Evolutionary conservation across 1,140 invertebrate genomes (phyloP).

Genomic region (Aethina tumida): DNA sequence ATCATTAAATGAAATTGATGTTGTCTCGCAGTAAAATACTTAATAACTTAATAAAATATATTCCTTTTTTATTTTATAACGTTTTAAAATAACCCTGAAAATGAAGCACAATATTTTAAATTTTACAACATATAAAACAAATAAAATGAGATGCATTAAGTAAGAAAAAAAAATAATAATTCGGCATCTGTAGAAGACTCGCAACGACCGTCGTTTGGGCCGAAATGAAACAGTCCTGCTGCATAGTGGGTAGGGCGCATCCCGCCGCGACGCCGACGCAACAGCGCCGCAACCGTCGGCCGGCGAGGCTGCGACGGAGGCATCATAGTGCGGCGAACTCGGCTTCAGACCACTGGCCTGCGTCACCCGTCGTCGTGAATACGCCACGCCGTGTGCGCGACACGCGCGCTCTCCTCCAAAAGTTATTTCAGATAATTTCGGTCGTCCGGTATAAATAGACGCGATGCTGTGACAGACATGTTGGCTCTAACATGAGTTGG

Average conservation of each 20-base stretch:
- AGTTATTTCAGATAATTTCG: conserved; percentile 4
- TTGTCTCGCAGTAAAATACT: too few species aligned
- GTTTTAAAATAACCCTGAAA: too few species aligned
- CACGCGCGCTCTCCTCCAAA: conserved; percentile 3
- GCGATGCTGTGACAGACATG: conserved; percentile 6
- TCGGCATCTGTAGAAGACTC: too few species aligned
- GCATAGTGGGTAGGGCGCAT: conserved; percentile 32
- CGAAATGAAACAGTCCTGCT: too few species aligned
- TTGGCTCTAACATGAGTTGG: conserved; percentile 24
- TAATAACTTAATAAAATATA: too few species aligned
- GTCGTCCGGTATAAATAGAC: conserved; percentile 11
- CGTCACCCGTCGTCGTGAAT: conserved; percentile 2
- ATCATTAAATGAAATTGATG: too few species aligned
- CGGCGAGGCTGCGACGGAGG: conserved; percentile 34
- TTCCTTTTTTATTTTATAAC: too few species aligned
- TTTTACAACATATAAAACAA: too few species aligned
- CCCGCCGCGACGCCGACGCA: conserved; percentile 35
- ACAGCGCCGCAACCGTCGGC: conserved; percentile 33
- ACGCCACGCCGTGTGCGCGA: conserved; percentile 3
- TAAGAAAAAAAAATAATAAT: too few species aligned
- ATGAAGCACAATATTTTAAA: too few species aligned
- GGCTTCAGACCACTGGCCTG: conserved; percentile 20
- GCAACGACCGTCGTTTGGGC: too few species aligned
- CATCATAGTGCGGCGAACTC: conserved; percentile 36
- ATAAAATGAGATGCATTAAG: too few species aligned